Conservation (phyloP, 92 coral and sea anemone genomes). For the Diadumene lineata region DNA sequence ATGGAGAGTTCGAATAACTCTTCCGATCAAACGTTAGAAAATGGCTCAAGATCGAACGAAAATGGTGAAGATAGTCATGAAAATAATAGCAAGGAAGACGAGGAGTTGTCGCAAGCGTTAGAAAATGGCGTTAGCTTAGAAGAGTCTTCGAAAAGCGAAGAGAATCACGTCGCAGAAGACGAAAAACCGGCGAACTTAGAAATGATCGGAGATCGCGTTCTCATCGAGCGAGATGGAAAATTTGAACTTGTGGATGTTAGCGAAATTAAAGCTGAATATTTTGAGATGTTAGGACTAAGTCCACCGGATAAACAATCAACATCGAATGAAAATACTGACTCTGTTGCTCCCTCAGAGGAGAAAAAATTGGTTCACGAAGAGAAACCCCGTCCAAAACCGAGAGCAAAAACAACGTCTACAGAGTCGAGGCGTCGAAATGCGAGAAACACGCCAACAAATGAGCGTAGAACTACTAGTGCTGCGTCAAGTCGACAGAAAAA, state of each 20-base stretch:
- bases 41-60: constrained; percentile 5
- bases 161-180: constrained; percentile 1
- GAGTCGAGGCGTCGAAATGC: constrained; percentile 51
- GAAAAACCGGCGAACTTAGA: constrained; percentile 64
- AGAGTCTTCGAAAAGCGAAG: constrained; percentile 4
- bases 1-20: constrained; percentile 6
- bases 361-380: constrained; percentile 14
- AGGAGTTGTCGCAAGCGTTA: constrained; percentile 9
- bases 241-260: constrained; percentile 97
- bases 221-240: constrained; percentile 94
- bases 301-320: constrained; percentile 37
- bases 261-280: constrained; percentile 97
- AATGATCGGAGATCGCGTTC: constrained; percentile 88
- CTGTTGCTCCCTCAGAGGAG: background rate
- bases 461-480: constrained; percentile 84
- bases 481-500: constrained; percentile 43
- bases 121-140: background rate
- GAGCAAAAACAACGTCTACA: constrained; percentile 80
- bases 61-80: constrained; percentile 9
- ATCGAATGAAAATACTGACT: constrained; percentile 6
- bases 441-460: constrained; percentile 37
- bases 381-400: constrained; percentile 33
- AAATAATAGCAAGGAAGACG: constrained; percentile 8
- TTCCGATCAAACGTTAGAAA: background rate
- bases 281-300: constrained; percentile 87